Evolutionary conservation across 2,888 invertebrate species (phyloP).

Genomic region (Pinctada fucata): DNA sequence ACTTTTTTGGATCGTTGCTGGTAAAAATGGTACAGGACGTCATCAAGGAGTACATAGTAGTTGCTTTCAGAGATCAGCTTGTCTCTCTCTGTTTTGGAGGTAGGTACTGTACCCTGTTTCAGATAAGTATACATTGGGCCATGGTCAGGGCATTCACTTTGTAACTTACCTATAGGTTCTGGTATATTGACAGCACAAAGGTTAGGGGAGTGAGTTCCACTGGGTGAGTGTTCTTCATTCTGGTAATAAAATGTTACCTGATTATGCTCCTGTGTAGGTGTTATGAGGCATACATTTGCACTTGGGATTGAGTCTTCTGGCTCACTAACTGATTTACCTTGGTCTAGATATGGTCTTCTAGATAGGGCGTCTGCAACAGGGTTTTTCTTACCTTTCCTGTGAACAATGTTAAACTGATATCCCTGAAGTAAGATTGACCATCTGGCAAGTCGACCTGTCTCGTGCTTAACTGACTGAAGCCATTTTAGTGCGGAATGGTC

Average conservation of each 20-base stretch:
- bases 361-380: conserved; percentile 16
- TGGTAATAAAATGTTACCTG: conserved; percentile 11
- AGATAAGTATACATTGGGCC: neutral
- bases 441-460: conserved; percentile 9
- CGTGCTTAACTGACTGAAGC: conserved; percentile 6
- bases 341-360: neutral
- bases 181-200: neutral
- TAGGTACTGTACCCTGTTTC: neutral
- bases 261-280: neutral
- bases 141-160: neutral
- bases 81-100: neutral
- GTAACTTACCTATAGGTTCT: neutral
- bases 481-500: too few relatives aligned
- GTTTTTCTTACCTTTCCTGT: conserved; percentile 10
- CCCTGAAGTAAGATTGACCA: conserved; percentile 14
- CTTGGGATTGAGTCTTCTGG: conserved; percentile 7
- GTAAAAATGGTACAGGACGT: conserved; percentile 7
- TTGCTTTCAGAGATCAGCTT: too few relatives aligned
- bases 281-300: neutral
- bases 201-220: neutral
- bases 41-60: neutral
- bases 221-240: neutral
- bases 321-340: neutral
- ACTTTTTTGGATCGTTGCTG: conserved; percentile 7
- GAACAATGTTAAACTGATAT: conserved; percentile 1